These are phyloP conservation scores for Trichonephila inaurata DNA, from an alignment of 1,140 invertebrate genomes.

Conservation along the genomic window DNA sequence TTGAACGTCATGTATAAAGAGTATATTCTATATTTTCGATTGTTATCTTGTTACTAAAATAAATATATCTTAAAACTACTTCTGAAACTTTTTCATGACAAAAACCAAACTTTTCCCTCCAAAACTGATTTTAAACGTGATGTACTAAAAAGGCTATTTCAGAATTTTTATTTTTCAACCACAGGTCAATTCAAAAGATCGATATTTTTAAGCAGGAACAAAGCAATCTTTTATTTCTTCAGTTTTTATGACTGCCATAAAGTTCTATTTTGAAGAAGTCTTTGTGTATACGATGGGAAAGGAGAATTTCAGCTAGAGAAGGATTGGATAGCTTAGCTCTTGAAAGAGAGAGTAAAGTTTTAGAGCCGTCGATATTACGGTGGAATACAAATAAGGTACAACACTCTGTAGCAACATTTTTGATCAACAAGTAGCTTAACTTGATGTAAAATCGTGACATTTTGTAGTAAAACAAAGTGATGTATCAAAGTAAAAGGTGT, in stretches of 20 bases:
- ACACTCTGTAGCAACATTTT: background rate
- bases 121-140: conserved; percentile 24
- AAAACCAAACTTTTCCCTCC: background rate
- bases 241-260: conserved; percentile 18
- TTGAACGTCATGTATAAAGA: no score
- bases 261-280: conserved; percentile 12
- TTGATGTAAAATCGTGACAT: background rate
- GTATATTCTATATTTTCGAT: no score
- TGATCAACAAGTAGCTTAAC: conserved; percentile 8
- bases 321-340: conserved; percentile 1
- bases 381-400: conserved; percentile 7
- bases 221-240: conserved; percentile 29
- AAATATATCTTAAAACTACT: background rate
- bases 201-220: conserved; percentile 33
- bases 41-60: background rate
- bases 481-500: background rate
- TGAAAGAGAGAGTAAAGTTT: conserved; percentile 11
- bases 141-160: conserved; percentile 2
- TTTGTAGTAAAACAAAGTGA: background rate
- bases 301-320: background rate
- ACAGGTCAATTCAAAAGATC: conserved; percentile 20
- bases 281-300: background rate
- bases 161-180: conserved; percentile 29
- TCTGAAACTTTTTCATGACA: background rate
- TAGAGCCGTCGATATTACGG: background rate